Evolutionary conservation across 64 coral and sea anemone genomes (phyloP).

Genomic region (Dendronephthya gigantea): DNA sequence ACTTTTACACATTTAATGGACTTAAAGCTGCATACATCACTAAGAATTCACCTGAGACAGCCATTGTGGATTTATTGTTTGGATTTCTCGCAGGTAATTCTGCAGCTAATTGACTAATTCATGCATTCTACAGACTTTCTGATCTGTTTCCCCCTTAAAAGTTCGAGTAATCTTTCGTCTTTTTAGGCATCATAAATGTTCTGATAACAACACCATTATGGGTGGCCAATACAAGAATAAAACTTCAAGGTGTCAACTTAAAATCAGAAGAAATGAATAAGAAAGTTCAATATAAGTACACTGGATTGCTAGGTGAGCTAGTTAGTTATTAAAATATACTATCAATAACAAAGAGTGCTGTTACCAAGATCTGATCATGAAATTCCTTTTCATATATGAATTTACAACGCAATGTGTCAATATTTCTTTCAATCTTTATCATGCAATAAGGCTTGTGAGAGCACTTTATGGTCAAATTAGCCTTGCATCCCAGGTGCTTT

Average conservation of each 20-base stretch:
- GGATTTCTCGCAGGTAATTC: slow-evolving; percentile 1
- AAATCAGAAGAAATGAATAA: slow-evolving; percentile 59
- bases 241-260: slow-evolving; percentile 90
- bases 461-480: too few species aligned
- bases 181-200: slow-evolving; percentile 81
- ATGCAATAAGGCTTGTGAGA: too few species aligned
- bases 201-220: slow-evolving; percentile 81
- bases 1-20: slow-evolving; percentile 16
- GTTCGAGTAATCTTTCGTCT: too few species aligned
- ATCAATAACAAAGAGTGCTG: too few species aligned
- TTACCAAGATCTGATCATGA: too few species aligned
- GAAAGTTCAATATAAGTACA: slow-evolving; percentile 53
- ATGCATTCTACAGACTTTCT: background rate
- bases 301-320: slow-evolving; percentile 74
- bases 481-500: too few species aligned
- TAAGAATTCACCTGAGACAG: background rate
- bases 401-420: too few species aligned
- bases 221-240: slow-evolving; percentile 88
- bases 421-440: too few species aligned
- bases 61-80: background rate
- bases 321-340: slow-evolving; percentile 56
- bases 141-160: too few species aligned
- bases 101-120: too few species aligned
- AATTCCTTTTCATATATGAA: too few species aligned
- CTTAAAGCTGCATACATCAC: background rate